These are phyloP conservation scores for Chaetorhynchus papuensis DNA, from an alignment of 2,113 vertebrate genomes.

Conservation along the genomic window DNA sequence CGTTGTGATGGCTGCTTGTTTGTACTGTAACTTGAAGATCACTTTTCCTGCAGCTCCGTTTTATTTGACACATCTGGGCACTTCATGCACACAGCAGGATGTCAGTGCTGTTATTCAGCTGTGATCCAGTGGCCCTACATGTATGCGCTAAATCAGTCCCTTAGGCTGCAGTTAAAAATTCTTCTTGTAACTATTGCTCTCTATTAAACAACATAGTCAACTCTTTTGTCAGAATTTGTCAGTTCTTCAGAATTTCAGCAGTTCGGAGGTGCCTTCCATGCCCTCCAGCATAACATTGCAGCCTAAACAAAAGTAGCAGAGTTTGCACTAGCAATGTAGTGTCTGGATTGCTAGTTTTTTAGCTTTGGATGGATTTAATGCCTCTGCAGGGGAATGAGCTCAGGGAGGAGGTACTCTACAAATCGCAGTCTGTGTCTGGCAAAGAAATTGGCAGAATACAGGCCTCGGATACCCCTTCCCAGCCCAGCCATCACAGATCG, in stretches of 20 bases:
- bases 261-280: neutral
- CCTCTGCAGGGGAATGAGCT: neutral
- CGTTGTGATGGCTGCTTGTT: neutral
- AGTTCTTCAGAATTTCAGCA: neutral
- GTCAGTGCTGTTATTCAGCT: neutral
- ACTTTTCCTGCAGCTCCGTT: neutral
- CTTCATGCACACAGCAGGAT: neutral
- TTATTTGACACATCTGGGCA: neutral
- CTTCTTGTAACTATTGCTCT: neutral
- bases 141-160: neutral
- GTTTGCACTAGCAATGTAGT: neutral
- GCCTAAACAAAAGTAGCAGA: neutral
- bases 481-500: neutral
- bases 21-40: neutral
- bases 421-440: neutral
- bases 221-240: neutral
- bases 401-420: neutral
- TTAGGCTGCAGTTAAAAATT: neutral
- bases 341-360: neutral
- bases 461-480: neutral
- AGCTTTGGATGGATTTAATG: neutral
- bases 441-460: neutral
- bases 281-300: neutral
- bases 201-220: neutral
- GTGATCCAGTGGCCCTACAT: neutral